A percentile compares a stretch with the other conserved stretches of the same genome.
Evolutionary conservation across 2,888 invertebrate species (phyloP).

Genomic region (Eudasyphora cyanicolor): DNA sequence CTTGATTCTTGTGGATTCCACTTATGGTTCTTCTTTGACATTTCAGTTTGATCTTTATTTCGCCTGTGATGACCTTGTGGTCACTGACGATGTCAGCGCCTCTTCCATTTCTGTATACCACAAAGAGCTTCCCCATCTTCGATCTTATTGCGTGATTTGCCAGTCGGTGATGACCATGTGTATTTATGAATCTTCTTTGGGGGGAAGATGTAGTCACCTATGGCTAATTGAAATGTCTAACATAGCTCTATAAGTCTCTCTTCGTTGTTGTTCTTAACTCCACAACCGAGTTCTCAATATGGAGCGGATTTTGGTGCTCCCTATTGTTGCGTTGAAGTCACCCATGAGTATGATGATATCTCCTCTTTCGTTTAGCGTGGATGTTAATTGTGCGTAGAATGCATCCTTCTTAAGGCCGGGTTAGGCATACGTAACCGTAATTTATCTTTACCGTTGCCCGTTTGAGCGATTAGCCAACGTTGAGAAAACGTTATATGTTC

Average conservation of each 20-base stretch:
- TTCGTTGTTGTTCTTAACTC: too few relatives aligned
- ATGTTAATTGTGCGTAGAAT: neutral
- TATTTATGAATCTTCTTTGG: neutral
- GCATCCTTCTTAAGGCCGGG: too few relatives aligned
- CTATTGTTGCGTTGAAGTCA: neutral
- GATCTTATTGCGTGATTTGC: neutral
- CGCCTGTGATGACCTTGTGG: neutral
- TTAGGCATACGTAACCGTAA: too few relatives aligned
- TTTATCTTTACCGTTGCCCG: too few relatives aligned
- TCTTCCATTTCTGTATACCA: neutral
- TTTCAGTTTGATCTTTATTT: neutral
- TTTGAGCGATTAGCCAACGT: too few relatives aligned
- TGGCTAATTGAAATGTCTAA: neutral
- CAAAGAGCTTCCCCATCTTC: too few relatives aligned
- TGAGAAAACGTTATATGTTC: too few relatives aligned
- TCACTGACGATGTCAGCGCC: neutral
- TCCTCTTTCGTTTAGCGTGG: neutral
- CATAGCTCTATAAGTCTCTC: neutral
- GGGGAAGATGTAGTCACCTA: neutral
- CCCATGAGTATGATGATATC: too few relatives aligned
- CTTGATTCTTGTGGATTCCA: too few relatives aligned
- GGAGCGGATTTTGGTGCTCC: neutral
- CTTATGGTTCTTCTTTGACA: neutral
- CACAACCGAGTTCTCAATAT: neutral
- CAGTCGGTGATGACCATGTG: neutral